phyloP scores from a whole-genome alignment of 2,797 vertebrate genomes.

The Clarias fuscus region DNA sequence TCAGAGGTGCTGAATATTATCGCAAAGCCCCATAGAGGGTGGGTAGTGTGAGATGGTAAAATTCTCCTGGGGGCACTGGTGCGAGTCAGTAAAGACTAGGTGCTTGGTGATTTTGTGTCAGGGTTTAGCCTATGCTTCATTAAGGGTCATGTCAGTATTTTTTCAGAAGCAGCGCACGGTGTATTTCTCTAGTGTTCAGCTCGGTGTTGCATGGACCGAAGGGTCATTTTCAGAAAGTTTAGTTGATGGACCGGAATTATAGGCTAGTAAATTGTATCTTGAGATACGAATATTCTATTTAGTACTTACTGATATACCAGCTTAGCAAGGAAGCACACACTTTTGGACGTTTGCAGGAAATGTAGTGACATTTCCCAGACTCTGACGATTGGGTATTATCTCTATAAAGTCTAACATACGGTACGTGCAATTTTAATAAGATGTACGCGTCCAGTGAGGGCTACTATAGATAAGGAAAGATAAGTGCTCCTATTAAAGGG shows the following conservation, averaged over 20 bases:
- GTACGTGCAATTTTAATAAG: slow-evolving; percentile 15
- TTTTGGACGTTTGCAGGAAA: background rate
- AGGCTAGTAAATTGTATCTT: background rate
- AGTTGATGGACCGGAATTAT: background rate
- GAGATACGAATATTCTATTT: background rate
- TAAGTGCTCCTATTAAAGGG: slow-evolving; percentile 71
- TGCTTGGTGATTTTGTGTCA: background rate
- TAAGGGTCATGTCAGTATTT: background rate
- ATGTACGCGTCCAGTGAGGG: slow-evolving; percentile 34
- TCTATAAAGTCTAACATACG: background rate
- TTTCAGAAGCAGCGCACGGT: background rate
- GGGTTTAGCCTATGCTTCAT: background rate
- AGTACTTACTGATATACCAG: background rate
- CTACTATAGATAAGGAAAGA: slow-evolving; percentile 46
- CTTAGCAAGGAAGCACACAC: background rate
- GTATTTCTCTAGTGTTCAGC: background rate
- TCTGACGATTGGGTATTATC: background rate
- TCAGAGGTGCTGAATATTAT: slow-evolving; percentile 64
- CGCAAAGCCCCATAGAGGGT: slow-evolving; percentile 58
- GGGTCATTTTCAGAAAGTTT: background rate
- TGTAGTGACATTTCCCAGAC: background rate
- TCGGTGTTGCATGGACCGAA: background rate
- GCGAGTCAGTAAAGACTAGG: slow-evolving; percentile 55
- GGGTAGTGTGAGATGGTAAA: slow-evolving; percentile 59
- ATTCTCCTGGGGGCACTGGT: slow-evolving; percentile 77